phyloP scores from a whole-genome alignment of 2,113 vertebrate genomes.

The Poicephalus meyeri region DNA sequence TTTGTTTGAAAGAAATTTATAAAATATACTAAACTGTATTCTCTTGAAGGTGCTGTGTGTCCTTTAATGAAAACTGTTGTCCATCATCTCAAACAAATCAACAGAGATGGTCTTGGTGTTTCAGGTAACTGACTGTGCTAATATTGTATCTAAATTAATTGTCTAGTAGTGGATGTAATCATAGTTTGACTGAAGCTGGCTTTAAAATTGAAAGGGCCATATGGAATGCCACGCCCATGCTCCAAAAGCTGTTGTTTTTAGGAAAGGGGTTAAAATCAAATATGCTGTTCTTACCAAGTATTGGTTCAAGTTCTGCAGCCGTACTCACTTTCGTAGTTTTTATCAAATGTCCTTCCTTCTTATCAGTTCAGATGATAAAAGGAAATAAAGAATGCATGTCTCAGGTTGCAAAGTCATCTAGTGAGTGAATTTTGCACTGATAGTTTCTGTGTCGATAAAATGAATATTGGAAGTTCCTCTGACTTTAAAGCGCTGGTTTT shows the following conservation, averaged over 20 bases:
- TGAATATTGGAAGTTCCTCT: not conserved
- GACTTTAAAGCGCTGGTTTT: not conserved
- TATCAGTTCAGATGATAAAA: not conserved
- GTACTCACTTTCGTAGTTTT: not conserved
- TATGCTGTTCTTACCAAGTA: not conserved
- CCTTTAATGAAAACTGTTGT: conserved; percentile 79
- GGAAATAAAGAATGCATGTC: not conserved
- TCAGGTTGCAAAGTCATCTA: not conserved
- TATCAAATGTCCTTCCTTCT: not conserved
- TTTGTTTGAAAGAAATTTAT: not conserved
- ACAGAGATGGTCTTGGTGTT: conserved; percentile 72
- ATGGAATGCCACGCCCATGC: not conserved
- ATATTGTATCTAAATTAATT: not conserved
- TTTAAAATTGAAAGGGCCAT: not conserved
- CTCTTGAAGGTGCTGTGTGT: conserved; percentile 75
- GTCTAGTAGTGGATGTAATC: not conserved
- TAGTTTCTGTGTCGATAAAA: not conserved
- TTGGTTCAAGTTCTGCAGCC: not conserved
- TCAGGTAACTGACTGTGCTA: conserved; percentile 78
- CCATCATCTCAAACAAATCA: conserved; percentile 70
- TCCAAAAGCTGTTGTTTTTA: not conserved
- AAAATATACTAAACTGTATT: not conserved
- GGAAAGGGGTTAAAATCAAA: not conserved
- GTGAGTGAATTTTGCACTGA: not conserved
- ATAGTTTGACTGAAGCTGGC: not conserved